These are phyloP conservation scores for Cichladusa arquata DNA, from an alignment of 2,113 vertebrate genomes.

Conservation along the genomic window DNA sequence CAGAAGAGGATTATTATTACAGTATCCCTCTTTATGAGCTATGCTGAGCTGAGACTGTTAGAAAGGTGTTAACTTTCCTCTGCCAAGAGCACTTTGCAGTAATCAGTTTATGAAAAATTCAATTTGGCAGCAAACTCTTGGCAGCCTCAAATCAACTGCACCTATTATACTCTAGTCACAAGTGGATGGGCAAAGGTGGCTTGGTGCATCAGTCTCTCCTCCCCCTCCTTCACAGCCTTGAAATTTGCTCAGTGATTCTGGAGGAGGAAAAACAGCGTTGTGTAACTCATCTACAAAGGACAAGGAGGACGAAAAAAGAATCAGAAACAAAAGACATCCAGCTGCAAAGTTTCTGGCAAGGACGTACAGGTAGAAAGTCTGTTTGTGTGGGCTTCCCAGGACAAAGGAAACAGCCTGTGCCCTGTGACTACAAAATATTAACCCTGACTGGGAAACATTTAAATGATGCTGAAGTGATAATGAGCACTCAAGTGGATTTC, in stretches of 20 bases:
- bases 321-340: neutral
- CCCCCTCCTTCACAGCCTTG: neutral
- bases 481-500: constrained; percentile 19
- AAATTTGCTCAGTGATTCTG: constrained; percentile 8
- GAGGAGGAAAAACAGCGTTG: constrained; percentile 23
- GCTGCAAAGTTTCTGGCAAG: constrained; percentile 8
- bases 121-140: constrained; percentile 53
- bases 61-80: constrained; percentile 54
- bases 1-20: constrained; percentile 14
- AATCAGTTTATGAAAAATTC: constrained; percentile 60
- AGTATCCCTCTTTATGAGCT: neutral
- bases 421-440: constrained; percentile 1
- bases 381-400: neutral
- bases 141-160: constrained; percentile 43
- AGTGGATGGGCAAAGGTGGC: constrained; percentile 46
- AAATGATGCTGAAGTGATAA: constrained; percentile 39
- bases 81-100: constrained; percentile 49
- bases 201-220: neutral
- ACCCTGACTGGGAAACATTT: neutral
- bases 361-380: neutral
- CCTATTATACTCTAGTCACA: constrained; percentile 42
- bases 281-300: constrained; percentile 36
- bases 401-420: neutral
- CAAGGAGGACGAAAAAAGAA: neutral
- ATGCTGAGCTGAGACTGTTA: constrained; percentile 32